Base-by-base conservation (phyloP, 2,888 invertebrate species). In the Cerastis leucographa region DNA sequence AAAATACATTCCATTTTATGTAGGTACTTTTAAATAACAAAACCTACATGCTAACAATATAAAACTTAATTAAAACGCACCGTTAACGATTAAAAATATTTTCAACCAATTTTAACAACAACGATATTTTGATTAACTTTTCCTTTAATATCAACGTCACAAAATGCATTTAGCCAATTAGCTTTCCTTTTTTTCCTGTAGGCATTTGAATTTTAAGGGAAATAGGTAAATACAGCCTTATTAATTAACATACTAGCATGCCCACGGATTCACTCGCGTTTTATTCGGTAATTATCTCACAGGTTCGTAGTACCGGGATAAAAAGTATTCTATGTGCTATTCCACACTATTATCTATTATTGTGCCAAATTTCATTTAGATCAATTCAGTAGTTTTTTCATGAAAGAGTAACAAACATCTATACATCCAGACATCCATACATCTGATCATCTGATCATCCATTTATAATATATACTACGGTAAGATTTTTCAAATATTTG, bases 91-190 rank as follows among this genome's bases (percentile, higher is more conserved):
- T 11, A 19, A 25, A 54, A 35, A 19, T 51, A 65, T 35, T 62
- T 76, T 51, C 35, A 76, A 12, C 19, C 17, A 8, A 22, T 35
- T 70, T 11, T 46, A 56, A 19, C 29, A 54, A 71, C 42, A 25
- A 0, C 5, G 14, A 49, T 51, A 64, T 56, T 71, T 64, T 19
- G 11, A 46, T n/a, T 70, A 29, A 75, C 40, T 44, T 78, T 81
- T 65, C 68, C 61, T 68, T 40, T 11, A 42, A 25, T 25, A 2
- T 62, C 62, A 80, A 80, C 77, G 29, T 59, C 66, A 62, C n/a
- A 35, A 51, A 73, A 51, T 40, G 25, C 25, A 59, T 44, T 54
- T 14, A 54, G 17, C 12, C n/a, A 29, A 22, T 22, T 14, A 22
- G 4, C 29, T 69, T 76, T 70, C 61, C 11, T 35, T 56, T 35